Evolutionary conservation across 2,888 invertebrate species (phyloP).

Genomic region (Campoplex nolae): DNA sequence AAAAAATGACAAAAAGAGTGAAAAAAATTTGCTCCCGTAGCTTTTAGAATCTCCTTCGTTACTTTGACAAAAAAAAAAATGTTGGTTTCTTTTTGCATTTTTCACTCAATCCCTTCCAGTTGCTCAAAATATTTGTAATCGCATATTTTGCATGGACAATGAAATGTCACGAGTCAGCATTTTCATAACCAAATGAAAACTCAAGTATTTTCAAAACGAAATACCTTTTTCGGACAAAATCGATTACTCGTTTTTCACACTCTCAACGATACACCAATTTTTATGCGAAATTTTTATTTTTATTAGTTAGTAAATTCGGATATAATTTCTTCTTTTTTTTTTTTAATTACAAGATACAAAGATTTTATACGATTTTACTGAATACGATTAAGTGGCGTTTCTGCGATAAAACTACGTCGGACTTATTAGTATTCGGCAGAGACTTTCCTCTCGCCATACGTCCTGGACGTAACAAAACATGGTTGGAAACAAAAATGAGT

Average conservation of each 20-base stretch:
- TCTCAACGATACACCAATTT: neutral
- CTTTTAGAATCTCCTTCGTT: neutral
- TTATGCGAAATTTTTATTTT: neutral
- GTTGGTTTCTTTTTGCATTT: neutral
- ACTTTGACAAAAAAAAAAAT: neutral
- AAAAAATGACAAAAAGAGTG: neutral
- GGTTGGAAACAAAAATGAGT: neutral
- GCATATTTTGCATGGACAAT: neutral
- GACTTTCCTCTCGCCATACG: neutral
- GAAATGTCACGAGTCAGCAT: neutral
- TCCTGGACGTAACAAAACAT: neutral
- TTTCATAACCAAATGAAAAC: neutral
- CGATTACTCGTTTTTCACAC: neutral
- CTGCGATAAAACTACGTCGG: neutral
- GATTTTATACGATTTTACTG: neutral
- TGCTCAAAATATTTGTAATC: constrained; percentile 8
- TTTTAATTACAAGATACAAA: neutral
- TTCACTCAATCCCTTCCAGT: neutral
- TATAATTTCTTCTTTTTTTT: neutral
- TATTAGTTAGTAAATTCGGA: neutral
- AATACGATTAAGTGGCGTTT: neutral
- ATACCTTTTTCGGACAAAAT: neutral
- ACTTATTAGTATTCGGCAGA: neutral
- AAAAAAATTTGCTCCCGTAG: neutral
- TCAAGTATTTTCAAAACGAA: neutral